Conservation (phyloP, 2,797 vertebrate genomes). For the Mallotus villosus region DNA sequence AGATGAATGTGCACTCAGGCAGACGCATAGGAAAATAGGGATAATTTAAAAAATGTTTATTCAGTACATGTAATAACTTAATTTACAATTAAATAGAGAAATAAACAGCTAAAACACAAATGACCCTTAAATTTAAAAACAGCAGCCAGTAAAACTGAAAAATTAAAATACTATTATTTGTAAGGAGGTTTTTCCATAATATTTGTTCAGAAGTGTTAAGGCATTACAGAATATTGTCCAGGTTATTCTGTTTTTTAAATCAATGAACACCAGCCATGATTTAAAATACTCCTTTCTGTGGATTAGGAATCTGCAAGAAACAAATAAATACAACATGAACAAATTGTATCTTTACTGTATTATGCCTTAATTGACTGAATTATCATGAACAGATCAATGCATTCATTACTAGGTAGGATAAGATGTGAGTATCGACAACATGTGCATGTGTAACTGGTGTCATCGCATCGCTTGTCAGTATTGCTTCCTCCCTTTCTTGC, state of each 20-base stretch:
- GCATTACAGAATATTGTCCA: neutral
- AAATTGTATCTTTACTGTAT: neutral
- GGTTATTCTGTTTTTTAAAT: constrained; percentile 17
- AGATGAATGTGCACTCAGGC: neutral
- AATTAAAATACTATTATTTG: constrained; percentile 11
- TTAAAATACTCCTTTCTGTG: constrained; percentile 4
- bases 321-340: neutral
- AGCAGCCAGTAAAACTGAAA: neutral
- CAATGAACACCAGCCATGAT: constrained; percentile 21
- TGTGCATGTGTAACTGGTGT: too few species aligned
- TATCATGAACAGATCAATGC: too few species aligned
- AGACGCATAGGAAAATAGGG: neutral
- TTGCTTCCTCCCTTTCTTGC: too few species aligned
- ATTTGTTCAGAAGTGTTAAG: neutral
- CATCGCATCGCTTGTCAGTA: too few species aligned
- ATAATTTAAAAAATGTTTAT: constrained; percentile 7
- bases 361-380: neutral
- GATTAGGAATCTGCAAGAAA: constrained; percentile 46
- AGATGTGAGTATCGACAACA: neutral
- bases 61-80: constrained; percentile 26
- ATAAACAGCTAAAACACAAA: constrained; percentile 21
- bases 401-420: neutral
- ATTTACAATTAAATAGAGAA: constrained; percentile 41
- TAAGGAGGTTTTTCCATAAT: constrained; percentile 2
- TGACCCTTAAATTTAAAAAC: constrained; percentile 22